Percentiles rank a stretch among this genome's conserved stretches.
Evolutionary conservation across 2,797 vertebrate genomes (phyloP).

Genomic region (Xenopus petersii): DNA sequence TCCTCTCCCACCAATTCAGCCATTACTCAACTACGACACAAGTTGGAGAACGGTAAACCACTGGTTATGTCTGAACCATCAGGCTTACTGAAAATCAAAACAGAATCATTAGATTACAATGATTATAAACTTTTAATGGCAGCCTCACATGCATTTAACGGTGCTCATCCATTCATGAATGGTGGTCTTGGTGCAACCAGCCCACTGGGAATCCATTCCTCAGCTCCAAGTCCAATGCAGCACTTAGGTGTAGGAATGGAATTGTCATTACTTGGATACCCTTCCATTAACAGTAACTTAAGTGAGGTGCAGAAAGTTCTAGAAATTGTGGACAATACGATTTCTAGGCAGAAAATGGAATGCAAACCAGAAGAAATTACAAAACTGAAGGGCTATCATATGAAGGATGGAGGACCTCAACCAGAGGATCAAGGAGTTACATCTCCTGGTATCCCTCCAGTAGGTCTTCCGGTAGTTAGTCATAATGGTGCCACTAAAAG

Average conservation of each 20-base stretch:
- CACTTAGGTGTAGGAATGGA: constrained; percentile 89
- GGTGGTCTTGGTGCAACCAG: constrained; percentile 88
- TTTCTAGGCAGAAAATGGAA: constrained; percentile 99
- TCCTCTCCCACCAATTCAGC: constrained; percentile 96
- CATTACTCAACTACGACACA: constrained; percentile 96
- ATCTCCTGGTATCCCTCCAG: constrained; percentile 73
- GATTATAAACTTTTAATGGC: constrained; percentile 97
- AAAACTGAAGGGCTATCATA: constrained; percentile 92
- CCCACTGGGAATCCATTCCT: constrained; percentile 84
- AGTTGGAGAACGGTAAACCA: constrained; percentile 97
- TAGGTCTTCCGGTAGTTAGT: constrained; percentile 92
- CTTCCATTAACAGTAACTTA: constrained; percentile 86
- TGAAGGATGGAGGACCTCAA: constrained; percentile 95
- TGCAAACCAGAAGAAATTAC: constrained; percentile 96
- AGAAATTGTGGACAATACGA: constrained; percentile 98
- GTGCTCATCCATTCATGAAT: constrained; percentile 86
- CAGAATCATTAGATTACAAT: constrained; percentile 98
- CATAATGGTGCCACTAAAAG: constrained; percentile 99
- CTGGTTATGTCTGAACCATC: constrained; percentile 83
- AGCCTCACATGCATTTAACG: constrained; percentile 86
- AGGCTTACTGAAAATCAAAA: constrained; percentile 96
- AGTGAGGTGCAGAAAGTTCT: constrained; percentile 98
- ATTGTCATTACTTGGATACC: constrained; percentile 83
- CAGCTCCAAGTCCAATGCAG: constrained; percentile 91
- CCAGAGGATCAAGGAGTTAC: constrained; percentile 88